Evolutionary conservation across 2,888 invertebrate species (phyloP), one percentile per base, ranked within the genome.

Genomic region (Sialis fuliginosa): DNA sequence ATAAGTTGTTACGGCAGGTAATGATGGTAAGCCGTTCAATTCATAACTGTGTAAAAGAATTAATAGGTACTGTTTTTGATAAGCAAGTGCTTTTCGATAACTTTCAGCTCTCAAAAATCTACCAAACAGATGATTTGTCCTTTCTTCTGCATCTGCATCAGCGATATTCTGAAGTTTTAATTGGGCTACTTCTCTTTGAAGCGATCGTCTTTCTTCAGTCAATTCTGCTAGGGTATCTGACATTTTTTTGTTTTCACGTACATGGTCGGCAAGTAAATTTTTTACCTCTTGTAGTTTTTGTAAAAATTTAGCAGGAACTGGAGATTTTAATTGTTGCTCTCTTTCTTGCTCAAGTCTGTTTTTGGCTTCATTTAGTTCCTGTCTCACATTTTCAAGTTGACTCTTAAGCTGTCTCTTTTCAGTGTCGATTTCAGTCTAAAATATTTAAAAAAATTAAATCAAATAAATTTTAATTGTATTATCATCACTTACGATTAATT

Each of bases 21-120:
- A 7, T 32, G 39, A 39, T 39, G 32, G 39, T 30, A 8, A 10
- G n/a, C 39, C 32, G 8, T 39, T 44, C 30, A 44, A 7, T 22
- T 45, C 37, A 10, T 39, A 42, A 35, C 45, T 46, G 39, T 39
- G 62, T 41, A 87, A 60, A 49, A 84, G 74, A 10, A 81, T 72
- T 52, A 86, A 72, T 46, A 95, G 66, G 63, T 91, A 93, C 13
- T 82, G 75, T 66, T 95, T 95, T 68, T 95, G 95, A 74, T 84
- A 92, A 45, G 84, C 76, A 46, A 95, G 68, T 9, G 91, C 86
- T 62, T 90, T 91, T 49, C 86, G 76, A 56, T 83, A 85, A 58
- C 90, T 89, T 60, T 92, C 87, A 5, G 84, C 75, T 33, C 86
- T 73, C 53, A 90, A 66, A 60, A 81, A 87, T 56, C 77, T 77